These are phyloP conservation scores for Oscheius sp. DNA, from an alignment of 2,888 invertebrate genomes.

Conservation along the genomic window DNA sequence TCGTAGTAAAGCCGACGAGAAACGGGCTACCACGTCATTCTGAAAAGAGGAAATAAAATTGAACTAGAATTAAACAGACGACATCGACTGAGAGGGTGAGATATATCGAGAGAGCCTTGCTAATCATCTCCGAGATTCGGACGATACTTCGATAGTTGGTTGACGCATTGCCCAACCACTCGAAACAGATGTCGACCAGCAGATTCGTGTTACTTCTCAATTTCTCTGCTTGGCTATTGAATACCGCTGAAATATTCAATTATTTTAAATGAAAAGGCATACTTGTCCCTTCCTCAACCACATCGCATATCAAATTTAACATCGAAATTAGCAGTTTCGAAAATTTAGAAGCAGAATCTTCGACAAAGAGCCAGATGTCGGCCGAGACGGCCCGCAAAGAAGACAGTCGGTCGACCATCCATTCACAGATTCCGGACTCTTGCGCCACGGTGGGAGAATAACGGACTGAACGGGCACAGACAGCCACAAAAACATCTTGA, in stretches of 20 bases:
- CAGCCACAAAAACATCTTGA: slow-evolving; percentile 38
- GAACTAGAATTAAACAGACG: not conserved
- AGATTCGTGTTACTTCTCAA: slow-evolving; percentile 1
- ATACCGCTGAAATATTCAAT: slow-evolving; percentile 11
- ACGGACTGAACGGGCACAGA: slow-evolving; percentile 35
- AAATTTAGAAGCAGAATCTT: slow-evolving; percentile 49
- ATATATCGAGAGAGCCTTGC: slow-evolving; percentile 38
- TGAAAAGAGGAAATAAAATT: not conserved
- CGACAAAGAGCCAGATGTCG: slow-evolving; percentile 53
- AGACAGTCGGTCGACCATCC: slow-evolving; percentile 34
- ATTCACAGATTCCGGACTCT: slow-evolving; percentile 33
- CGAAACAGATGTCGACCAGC: slow-evolving; percentile 36
- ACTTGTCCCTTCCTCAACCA: slow-evolving; percentile 32
- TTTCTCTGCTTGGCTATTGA: slow-evolving; percentile 1
- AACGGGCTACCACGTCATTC: slow-evolving; percentile 29
- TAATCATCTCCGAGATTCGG: slow-evolving; percentile 27
- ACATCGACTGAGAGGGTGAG: slow-evolving; percentile 20
- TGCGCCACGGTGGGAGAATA: slow-evolving; percentile 24
- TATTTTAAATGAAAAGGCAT: not conserved
- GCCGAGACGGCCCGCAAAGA: slow-evolving; percentile 24
- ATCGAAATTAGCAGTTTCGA: slow-evolving; percentile 39
- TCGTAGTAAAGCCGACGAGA: slow-evolving; percentile 15
- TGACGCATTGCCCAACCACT: slow-evolving; percentile 33
- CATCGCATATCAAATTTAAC: slow-evolving; percentile 34
- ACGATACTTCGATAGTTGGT: slow-evolving; percentile 24